Conservation (phyloP, 1,140 invertebrate genomes). For the Steinernema khuongi region DNA sequence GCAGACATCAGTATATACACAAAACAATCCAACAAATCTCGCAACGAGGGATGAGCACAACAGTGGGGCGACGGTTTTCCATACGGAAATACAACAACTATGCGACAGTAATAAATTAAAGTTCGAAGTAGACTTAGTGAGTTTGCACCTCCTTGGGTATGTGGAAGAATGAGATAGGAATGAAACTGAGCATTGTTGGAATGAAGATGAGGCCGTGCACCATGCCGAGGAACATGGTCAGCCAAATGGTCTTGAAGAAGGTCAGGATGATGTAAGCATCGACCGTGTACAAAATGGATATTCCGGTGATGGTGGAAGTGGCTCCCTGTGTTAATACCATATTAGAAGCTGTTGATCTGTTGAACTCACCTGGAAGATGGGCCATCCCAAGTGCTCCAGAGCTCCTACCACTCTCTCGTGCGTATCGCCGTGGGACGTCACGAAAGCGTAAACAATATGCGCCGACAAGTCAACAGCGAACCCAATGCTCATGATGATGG, state of each 20-base stretch:
- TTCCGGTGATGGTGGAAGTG: constrained; percentile 81
- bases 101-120: constrained; percentile 12
- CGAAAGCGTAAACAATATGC: constrained; percentile 62
- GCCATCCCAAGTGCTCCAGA: constrained; percentile 68
- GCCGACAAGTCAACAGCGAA: constrained; percentile 62
- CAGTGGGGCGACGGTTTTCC: background rate
- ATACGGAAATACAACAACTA: constrained; percentile 17
- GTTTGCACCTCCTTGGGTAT: constrained; percentile 40
- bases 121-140: constrained; percentile 29
- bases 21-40: background rate
- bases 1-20: no score
- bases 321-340: constrained; percentile 69
- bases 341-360: background rate
- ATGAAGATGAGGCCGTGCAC: constrained; percentile 84
- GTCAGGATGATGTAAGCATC: constrained; percentile 94
- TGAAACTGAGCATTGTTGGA: constrained; percentile 65
- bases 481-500: constrained; percentile 61
- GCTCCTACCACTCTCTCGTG: constrained; percentile 57
- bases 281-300: constrained; percentile 77
- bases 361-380: constrained; percentile 69
- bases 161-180: constrained; percentile 54
- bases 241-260: constrained; percentile 95
- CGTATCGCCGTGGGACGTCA: constrained; percentile 57
- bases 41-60: constrained; percentile 13
- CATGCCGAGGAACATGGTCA: constrained; percentile 87